Base-by-base conservation (phyloP, 2,113 vertebrate species). In the Panthera leo region DNA sequence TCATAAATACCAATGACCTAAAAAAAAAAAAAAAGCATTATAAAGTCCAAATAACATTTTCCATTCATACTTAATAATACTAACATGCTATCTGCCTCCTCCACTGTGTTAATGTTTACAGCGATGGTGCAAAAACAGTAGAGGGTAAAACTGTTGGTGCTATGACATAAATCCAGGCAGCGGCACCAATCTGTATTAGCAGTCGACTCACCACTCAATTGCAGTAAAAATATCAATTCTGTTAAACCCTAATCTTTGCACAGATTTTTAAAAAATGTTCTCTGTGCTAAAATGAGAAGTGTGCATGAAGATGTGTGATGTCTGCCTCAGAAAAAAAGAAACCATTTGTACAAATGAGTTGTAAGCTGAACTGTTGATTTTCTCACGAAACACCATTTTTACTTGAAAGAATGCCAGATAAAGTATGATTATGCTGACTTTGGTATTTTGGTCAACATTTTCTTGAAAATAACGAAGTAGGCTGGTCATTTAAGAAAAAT, bases 401-500 rank as follows among this genome's bases (percentile, higher is more conserved):
- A 90, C 63, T n/a, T 79, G 12, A 92, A 88, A 91, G 58, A 80
- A 95, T 34, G 25, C 25, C 84, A 94, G 34, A 75, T 65, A 84
- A 86, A 48, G 65, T 90, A 89, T 5, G 31, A 29, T 25, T 93
- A 80, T 14, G 29, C 12, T 27, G 53, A 84, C 29, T 68, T 70
- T 80, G 67, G 19, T 58, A 78, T 67, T 2, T 2, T 15, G n/a
- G 58, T n/a, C 89, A 95, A 93, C 14, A 31, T 68, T 88, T 87
- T 70, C 31, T 75, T 51, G 29, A 95, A 95, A 91, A 78, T n/a
- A 96, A 42, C 76, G 11, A 95, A 85, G 48, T 34, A 8, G 42
- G 31, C 29, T 65, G 36, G 15, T 91, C 53, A 88, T 65, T 95
- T 83, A 68, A 89, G 42, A 95, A 95, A 85, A 95, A 42, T 82